Conservation (phyloP, 2,888 invertebrate species). For the Apamea sordens region DNA sequence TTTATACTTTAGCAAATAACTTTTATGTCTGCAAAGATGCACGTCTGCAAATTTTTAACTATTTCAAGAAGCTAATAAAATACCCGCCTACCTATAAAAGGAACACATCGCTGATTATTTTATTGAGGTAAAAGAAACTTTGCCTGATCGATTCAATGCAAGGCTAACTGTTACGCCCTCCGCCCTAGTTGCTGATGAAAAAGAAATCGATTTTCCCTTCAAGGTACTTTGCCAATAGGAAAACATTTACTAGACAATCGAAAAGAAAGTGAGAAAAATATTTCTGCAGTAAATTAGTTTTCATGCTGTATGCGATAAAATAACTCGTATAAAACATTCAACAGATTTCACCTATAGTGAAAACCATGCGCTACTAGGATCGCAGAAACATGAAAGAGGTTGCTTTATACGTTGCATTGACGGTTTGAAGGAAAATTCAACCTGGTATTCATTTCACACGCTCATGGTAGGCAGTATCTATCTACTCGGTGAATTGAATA, state of each 20-base stretch:
- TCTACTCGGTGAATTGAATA: not conserved
- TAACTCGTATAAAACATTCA: not conserved
- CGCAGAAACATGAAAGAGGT: slow-evolving; percentile 34
- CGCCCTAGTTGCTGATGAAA: not conserved
- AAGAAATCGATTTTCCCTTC: slow-evolving; percentile 9
- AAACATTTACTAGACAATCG: not conserved
- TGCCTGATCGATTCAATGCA: not conserved
- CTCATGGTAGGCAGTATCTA: not conserved
- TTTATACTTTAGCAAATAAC: not conserved
- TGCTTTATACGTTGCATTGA: slow-evolving; percentile 1
- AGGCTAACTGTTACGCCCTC: not conserved
- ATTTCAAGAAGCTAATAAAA: not conserved
- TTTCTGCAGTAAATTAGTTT: not conserved
- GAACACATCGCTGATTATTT: not conserved
- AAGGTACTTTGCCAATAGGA: not conserved
- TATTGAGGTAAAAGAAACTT: not conserved
- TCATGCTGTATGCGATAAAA: not conserved
- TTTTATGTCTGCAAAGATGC: not conserved
- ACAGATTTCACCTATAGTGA: not conserved
- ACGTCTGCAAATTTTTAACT: too few species aligned
- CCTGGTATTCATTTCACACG: not conserved
- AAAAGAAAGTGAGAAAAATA: not conserved
- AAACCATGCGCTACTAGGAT: slow-evolving; percentile 26
- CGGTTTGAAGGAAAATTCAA: slow-evolving; percentile 5
- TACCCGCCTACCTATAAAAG: not conserved